Conservation (phyloP, 1,140 invertebrate species). For the Goniozus legneri region DNA sequence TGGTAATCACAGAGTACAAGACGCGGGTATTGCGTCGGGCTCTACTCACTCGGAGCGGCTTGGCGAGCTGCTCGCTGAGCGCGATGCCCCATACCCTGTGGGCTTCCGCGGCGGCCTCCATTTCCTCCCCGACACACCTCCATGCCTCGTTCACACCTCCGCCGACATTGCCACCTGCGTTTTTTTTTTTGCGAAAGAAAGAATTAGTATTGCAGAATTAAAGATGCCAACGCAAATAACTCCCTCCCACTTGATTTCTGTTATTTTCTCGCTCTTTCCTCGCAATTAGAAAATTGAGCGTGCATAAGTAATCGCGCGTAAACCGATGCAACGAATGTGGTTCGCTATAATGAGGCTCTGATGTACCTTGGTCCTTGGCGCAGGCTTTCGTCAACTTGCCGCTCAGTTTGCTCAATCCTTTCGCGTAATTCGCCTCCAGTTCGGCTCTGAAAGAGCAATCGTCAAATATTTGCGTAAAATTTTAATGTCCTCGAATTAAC, state of each 20-base stretch:
- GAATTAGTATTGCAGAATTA: too few species aligned
- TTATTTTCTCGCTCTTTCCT: background rate
- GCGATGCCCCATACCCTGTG: conserved; percentile 77
- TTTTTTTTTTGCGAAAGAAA: conserved; percentile 6
- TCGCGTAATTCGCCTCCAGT: conserved; percentile 84
- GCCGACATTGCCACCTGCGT: conserved; percentile 62
- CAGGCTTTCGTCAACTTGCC: conserved; percentile 80
- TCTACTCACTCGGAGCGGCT: conserved; percentile 71
- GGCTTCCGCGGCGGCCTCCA: conserved; percentile 84
- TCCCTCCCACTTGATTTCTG: too few species aligned
- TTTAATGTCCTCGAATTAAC: too few species aligned
- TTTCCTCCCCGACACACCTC: conserved; percentile 84
- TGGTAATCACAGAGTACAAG: background rate
- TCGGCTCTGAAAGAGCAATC: conserved; percentile 66
- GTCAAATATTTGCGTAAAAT: background rate
- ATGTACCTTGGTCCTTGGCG: conserved; percentile 54
- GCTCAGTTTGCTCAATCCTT: conserved; percentile 82
- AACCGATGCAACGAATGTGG: too few species aligned
- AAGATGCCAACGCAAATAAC: too few species aligned
- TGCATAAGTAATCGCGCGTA: too few species aligned
- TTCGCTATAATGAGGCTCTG: too few species aligned
- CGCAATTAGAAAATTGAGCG: too few species aligned
- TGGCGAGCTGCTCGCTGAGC: conserved; percentile 82
- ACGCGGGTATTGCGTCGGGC: background rate
- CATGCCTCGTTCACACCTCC: conserved; percentile 85